Evolutionary conservation across 1,140 invertebrate species (phyloP).

Genomic region (Hyposmocoma kahamanoa): DNA sequence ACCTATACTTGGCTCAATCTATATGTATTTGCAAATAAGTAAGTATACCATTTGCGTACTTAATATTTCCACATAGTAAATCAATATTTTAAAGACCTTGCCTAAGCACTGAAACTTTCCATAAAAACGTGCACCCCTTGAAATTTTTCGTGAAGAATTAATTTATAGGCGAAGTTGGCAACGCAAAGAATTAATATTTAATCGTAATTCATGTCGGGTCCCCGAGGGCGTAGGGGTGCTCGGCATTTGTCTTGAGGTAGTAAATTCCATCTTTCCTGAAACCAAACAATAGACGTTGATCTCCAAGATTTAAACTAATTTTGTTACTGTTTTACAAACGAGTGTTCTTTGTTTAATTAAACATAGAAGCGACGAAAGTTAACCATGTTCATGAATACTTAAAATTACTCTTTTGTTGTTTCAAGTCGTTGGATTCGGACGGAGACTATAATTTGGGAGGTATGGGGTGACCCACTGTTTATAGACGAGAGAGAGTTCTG

Average conservation of each 20-base stretch:
- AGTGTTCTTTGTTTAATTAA: conserved; percentile 43
- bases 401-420: conserved; percentile 32
- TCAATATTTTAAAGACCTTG: too few species aligned
- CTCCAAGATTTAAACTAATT: conserved; percentile 28
- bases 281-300: conserved; percentile 34
- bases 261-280: conserved; percentile 67
- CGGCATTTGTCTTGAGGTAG: conserved; percentile 59
- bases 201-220: conserved; percentile 37
- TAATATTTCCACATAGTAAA: too few species aligned
- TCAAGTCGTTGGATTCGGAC: not conserved
- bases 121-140: conserved; percentile 1
- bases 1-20: too few species aligned
- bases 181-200: conserved; percentile 41
- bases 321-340: conserved; percentile 29
- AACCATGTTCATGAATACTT: conserved; percentile 36
- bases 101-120: not conserved
- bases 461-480: not conserved
- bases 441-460: not conserved
- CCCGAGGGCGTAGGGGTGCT: conserved; percentile 54
- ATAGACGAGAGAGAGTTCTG: not conserved
- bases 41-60: too few species aligned
- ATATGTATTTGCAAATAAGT: too few species aligned
- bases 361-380: conserved; percentile 29
- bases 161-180: conserved; percentile 49
- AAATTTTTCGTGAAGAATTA: conserved; percentile 41